Percentiles rank a stretch among this genome's conserved stretches.
These are phyloP conservation scores for Desoria tigrina DNA, from an alignment of 2,888 invertebrate genomes.

Conservation along the genomic window DNA sequence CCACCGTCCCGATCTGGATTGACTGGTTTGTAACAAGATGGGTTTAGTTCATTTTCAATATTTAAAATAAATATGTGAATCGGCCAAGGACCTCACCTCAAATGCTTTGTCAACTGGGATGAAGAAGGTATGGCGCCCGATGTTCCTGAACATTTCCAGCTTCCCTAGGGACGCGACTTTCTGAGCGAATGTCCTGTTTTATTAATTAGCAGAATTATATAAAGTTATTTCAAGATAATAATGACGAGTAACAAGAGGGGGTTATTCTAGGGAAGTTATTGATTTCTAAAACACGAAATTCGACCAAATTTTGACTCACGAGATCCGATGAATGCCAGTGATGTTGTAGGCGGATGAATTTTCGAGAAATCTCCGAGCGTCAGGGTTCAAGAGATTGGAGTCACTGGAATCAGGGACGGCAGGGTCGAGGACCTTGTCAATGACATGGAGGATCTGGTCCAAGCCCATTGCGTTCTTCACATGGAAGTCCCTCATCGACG, in stretches of 20 bases:
- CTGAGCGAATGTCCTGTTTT: slow-evolving; percentile 60
- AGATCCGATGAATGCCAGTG: slow-evolving; percentile 40
- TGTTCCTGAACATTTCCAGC: slow-evolving; percentile 71
- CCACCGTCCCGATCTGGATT: slow-evolving; percentile 72
- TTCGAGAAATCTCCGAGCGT: slow-evolving; percentile 68
- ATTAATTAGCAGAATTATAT: no score
- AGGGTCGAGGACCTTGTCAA: slow-evolving; percentile 82
- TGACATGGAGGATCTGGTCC: slow-evolving; percentile 80
- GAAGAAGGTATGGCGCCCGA: slow-evolving; percentile 83
- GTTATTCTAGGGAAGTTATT: no score
- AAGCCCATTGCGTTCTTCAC: slow-evolving; percentile 64
- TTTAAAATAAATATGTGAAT: slow-evolving; percentile 10
- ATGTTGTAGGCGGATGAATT: slow-evolving; percentile 43
- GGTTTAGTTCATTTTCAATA: no score
- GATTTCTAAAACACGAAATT: no score
- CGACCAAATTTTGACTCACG: no score
- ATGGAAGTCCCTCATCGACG: slow-evolving; percentile 63
- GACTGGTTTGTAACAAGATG: slow-evolving; percentile 56
- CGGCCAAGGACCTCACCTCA: slow-evolving; percentile 69
- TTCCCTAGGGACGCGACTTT: slow-evolving; percentile 74
- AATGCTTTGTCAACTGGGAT: slow-evolving; percentile 88
- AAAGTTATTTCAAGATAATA: no score
- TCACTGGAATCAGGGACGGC: slow-evolving; percentile 61
- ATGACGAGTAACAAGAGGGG: no score
- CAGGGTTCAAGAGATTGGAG: slow-evolving; percentile 70